Percentiles rank a stretch among this genome's conserved stretches.
phyloP scores from a whole-genome alignment of 2,113 vertebrate species.

The Prochilodus magdalenae region DNA sequence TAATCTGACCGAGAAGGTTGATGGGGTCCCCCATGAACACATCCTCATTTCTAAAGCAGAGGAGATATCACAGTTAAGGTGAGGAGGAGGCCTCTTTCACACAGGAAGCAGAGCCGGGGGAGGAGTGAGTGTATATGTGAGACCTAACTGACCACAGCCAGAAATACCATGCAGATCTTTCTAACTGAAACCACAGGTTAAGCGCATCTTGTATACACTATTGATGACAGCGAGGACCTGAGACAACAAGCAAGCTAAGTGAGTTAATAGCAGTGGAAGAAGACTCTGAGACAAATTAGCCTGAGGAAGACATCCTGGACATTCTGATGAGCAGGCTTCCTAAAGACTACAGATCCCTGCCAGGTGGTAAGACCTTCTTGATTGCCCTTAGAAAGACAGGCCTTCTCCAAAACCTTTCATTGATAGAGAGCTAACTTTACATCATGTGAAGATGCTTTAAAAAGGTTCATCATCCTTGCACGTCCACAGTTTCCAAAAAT shows the following conservation, averaged over 20 bases:
- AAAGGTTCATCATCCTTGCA: too few species aligned
- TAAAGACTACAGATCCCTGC: constrained; percentile 3
- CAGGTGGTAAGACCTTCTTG: constrained; percentile 45
- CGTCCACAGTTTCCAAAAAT: too few species aligned
- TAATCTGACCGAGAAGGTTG: neutral
- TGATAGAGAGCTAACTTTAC: neutral
- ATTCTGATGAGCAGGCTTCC: constrained; percentile 33
- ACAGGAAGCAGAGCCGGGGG: constrained; percentile 48
- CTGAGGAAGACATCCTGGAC: neutral
- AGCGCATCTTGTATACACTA: neutral
- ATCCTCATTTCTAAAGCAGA: constrained; percentile 11
- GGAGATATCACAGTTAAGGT: constrained; percentile 1
- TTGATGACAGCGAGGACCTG: neutral
- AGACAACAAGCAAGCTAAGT: neutral
- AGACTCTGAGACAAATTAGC: neutral
- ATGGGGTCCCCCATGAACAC: neutral
- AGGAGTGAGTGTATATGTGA: constrained; percentile 5
- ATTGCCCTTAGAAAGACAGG: neutral
- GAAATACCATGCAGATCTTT: constrained; percentile 7
- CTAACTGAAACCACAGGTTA: constrained; percentile 16
- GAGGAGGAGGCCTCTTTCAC: constrained; percentile 45
- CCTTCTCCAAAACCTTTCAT: neutral
- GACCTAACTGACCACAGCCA: constrained; percentile 40
- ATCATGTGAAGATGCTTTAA: too few species aligned
- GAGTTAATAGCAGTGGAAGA: neutral